phyloP scores from a whole-genome alignment of 2,113 vertebrate genomes.

The Coptodon bakossiorum region DNA sequence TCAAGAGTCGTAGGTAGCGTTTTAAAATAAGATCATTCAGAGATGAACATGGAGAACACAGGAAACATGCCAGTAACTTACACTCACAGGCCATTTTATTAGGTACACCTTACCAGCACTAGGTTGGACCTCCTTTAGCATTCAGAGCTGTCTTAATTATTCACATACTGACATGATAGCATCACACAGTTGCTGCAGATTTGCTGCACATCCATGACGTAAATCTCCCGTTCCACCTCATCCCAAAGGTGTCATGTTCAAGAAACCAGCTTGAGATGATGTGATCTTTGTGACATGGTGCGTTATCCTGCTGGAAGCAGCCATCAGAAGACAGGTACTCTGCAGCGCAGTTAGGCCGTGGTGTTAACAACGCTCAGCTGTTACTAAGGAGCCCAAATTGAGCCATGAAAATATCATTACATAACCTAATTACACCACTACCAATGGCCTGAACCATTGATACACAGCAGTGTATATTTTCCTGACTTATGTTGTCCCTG shows the following conservation, averaged over 20 bases:
- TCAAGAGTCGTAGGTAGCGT: not conserved
- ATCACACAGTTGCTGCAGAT: not conserved
- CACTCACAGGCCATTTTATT: not conserved
- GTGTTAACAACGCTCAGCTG: too few relatives aligned
- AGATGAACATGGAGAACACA: not conserved
- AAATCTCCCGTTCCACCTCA: not conserved
- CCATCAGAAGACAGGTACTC: not conserved
- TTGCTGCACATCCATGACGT: not conserved
- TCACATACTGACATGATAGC: not conserved
- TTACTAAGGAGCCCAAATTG: not conserved
- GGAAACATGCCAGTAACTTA: too few relatives aligned
- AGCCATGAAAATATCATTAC: not conserved
- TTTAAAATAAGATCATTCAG: not conserved
- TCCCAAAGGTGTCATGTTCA: not conserved
- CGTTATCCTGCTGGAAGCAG: not conserved
- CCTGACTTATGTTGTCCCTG: not conserved
- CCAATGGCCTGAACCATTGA: not conserved
- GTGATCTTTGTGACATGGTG: not conserved
- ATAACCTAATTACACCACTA: not conserved
- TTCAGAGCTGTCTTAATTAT: not conserved
- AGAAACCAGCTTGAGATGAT: not conserved
- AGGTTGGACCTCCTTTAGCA: rapidly evolving
- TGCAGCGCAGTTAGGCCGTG: not conserved
- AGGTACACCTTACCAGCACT: not conserved
- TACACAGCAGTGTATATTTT: not conserved